Conservation (phyloP, 2,797 vertebrate species). For the Simalia tracyae region DNA sequence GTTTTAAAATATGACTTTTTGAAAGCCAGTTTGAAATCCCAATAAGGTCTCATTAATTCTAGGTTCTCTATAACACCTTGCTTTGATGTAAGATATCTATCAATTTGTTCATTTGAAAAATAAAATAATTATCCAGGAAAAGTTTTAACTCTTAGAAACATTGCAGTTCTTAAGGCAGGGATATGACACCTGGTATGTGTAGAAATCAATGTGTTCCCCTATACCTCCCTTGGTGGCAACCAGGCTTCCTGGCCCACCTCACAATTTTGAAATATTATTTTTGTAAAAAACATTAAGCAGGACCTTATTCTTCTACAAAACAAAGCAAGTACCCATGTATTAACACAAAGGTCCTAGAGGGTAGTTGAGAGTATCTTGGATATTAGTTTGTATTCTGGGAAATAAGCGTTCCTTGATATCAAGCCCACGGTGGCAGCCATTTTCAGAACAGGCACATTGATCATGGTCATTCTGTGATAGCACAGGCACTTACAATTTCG, state of each 20-base stretch:
- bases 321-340: background rate
- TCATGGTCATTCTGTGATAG: background rate
- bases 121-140: background rate
- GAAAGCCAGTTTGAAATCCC: slow-evolving; percentile 1
- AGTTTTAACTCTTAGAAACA: background rate
- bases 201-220: background rate
- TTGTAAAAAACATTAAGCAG: background rate
- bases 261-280: background rate
- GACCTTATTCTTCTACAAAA: background rate
- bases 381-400: background rate
- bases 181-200: background rate
- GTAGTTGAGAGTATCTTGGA: background rate
- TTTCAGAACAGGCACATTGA: background rate
- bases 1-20: slow-evolving; percentile 7
- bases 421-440: background rate
- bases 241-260: background rate
- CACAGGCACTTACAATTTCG: background rate
- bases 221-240: background rate
- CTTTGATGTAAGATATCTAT: background rate
- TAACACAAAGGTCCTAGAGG: background rate
- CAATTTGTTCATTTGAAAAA: background rate
- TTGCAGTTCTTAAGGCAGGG: background rate
- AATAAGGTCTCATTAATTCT: background rate
- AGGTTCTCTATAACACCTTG: background rate
- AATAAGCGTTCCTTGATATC: background rate